A percentile compares a stretch with the other conserved stretches of the same genome.
Evolutionary conservation across 2,888 invertebrate species (phyloP).

Genomic region (Philaethria dido): DNA sequence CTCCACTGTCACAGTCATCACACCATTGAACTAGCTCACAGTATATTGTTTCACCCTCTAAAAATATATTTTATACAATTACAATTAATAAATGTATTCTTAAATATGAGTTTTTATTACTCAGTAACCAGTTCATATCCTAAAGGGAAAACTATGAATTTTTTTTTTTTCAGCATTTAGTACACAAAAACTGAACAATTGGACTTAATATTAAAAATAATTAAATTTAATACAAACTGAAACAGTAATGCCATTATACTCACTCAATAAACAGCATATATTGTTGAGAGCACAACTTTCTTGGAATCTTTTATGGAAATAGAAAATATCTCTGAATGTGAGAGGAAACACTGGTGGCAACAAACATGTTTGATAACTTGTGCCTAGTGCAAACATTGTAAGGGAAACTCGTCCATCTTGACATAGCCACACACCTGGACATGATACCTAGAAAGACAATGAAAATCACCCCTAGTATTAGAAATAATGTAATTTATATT

Average conservation of each 20-base stretch:
- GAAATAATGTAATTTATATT: no score
- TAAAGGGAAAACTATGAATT: no score
- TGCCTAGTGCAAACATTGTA: constrained; percentile 87
- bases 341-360: constrained; percentile 89
- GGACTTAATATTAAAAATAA: no score
- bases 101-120: no score
- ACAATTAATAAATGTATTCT: neutral
- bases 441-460: constrained; percentile 84
- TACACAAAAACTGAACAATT: no score
- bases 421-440: constrained; percentile 94
- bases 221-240: no score
- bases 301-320: constrained; percentile 81
- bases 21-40: constrained; percentile 87
- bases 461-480: neutral
- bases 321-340: constrained; percentile 87
- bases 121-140: no score
- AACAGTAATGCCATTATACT: no score
- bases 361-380: constrained; percentile 86
- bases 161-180: no score
- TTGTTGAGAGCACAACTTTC: constrained; percentile 73
- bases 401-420: constrained; percentile 90
- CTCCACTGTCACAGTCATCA: constrained; percentile 54
- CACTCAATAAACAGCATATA: constrained; percentile 74
- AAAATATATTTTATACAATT: constrained; percentile 40
- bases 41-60: constrained; percentile 85